Base-by-base conservation (phyloP, 2,113 vertebrate genomes). In the Bungarus multicinctus region DNA sequence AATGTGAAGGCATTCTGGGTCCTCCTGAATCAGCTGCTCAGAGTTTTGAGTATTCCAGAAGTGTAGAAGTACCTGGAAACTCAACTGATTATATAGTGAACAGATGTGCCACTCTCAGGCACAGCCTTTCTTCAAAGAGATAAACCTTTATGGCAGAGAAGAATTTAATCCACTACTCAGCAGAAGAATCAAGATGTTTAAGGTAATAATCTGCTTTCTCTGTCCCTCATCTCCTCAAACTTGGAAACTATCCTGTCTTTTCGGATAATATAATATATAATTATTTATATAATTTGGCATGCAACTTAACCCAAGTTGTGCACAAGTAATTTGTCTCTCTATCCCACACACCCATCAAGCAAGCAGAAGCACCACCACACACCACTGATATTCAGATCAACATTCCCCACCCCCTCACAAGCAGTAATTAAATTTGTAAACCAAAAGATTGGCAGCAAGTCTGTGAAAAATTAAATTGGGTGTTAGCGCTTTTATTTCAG, bases 401-500 rank as follows among this genome's bases (percentile, higher is more conserved):
- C 53, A 2, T 64, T 86, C 52, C 27, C 7, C 43, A n/a, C 27
- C 2, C 69, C 69, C 7, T 12, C 39, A 6, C 53, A 57, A 16
- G 81, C 8, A 2, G 30, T 81, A 47, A 25, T 93, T 86, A 57
- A 89, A 90, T 86, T 12, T 3, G n/a, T 22, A 60, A 50, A n/a
- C 30, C 23, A 22, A 60, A 60, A 64, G 11, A 25, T 30, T 69
- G 18, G 20, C 34, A 45, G n/a, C 81, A 64, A 52, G 87, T 85
- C 81, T 53, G 43, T 53, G 22, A 64, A 87, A 93, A 93, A 64
- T 87, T 45, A 27, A 16, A 23, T 64, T 22, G 11, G 47, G 52
- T 52, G 74, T 90, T 43, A 90, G 60, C 81, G 52, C 45, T 34
- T 93, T 90, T 64, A 86, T 91, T 96, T 57, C 50, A 85, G 94